Percentiles rank a stretch among this genome's conserved stretches.
Evolutionary conservation across 2,797 vertebrate species (phyloP).

Genomic region (Mastacembelus armatus): DNA sequence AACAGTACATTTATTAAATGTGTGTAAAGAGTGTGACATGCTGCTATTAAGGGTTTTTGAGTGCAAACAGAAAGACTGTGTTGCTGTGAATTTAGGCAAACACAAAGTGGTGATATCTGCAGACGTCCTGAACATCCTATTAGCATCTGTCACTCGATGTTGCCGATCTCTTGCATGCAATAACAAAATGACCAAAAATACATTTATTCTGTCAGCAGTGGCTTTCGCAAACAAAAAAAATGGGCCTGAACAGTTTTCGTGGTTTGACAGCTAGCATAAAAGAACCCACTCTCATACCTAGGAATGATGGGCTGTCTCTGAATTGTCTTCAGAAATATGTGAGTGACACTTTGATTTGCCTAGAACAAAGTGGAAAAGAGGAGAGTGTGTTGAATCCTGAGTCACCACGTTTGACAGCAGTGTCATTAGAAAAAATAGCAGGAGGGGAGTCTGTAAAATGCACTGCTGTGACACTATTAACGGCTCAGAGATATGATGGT

Average conservation of each 20-base stretch:
- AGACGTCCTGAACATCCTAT: conserved; percentile 18
- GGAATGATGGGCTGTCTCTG: conserved; percentile 1
- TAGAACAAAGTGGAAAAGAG: conserved; percentile 12
- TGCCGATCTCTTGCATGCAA: not conserved
- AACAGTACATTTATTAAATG: not conserved
- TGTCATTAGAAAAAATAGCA: conserved; percentile 37
- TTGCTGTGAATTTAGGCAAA: not conserved
- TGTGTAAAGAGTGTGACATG: not conserved
- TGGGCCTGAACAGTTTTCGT: conserved; percentile 8
- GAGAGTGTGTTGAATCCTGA: conserved; percentile 16
- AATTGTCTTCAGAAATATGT: conserved; percentile 5
- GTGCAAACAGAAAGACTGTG: not conserved
- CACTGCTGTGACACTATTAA: conserved; percentile 43
- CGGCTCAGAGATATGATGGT: conserved; percentile 20
- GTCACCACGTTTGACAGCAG: conserved; percentile 36
- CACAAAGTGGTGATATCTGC: not conserved
- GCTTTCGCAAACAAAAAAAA: conserved; percentile 28
- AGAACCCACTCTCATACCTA: not conserved
- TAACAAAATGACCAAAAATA: conserved; percentile 20
- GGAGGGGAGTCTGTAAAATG: conserved; percentile 28
- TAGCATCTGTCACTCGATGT: conserved; percentile 2
- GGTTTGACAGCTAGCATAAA: conserved; percentile 40
- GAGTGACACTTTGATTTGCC: not conserved
- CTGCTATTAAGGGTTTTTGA: not conserved
- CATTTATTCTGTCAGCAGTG: conserved; percentile 31